These are phyloP conservation scores for Papilio aristodemus DNA, from an alignment of 1,140 invertebrate species.

Conservation along the genomic window DNA sequence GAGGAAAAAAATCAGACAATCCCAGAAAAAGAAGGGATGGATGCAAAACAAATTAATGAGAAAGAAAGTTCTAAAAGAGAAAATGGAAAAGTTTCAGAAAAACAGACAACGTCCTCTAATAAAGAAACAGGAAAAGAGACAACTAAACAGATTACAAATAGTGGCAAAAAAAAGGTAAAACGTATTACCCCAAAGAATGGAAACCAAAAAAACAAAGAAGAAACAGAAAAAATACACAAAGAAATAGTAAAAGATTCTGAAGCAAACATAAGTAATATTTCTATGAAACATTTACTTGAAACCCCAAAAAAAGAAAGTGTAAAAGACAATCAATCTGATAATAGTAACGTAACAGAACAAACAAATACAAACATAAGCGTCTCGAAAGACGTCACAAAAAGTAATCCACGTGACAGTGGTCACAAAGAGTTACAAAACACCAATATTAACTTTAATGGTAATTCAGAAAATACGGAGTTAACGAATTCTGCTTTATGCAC, in stretches of 20 bases:
- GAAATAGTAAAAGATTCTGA: not conserved
- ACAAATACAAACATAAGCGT: not conserved
- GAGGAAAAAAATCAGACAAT: not conserved
- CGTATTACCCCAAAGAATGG: slow-evolving; percentile 1
- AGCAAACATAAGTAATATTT: not conserved
- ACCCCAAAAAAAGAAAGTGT: not conserved
- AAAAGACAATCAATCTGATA: not conserved
- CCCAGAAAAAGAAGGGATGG: not conserved
- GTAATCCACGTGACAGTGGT: not conserved
- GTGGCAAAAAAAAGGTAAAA: not conserved
- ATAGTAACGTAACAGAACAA: not conserved
- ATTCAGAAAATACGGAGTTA: not conserved
- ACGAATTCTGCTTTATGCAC: not conserved
- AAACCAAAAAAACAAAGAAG: slow-evolving; percentile 6
- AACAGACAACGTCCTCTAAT: not conserved
- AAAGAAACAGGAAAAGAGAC: not conserved
- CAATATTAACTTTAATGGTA: not conserved
- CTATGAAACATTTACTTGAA: not conserved
- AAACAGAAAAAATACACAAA: slow-evolving; percentile 4
- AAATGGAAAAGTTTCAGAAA: not conserved
- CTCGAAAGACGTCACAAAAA: not conserved
- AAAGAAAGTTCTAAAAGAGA: not conserved
- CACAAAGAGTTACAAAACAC: not conserved
- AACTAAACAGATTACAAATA: not conserved
- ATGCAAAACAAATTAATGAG: not conserved